Base-by-base conservation (phyloP, 2,888 invertebrate genomes). In the Athalia circularis region DNA sequence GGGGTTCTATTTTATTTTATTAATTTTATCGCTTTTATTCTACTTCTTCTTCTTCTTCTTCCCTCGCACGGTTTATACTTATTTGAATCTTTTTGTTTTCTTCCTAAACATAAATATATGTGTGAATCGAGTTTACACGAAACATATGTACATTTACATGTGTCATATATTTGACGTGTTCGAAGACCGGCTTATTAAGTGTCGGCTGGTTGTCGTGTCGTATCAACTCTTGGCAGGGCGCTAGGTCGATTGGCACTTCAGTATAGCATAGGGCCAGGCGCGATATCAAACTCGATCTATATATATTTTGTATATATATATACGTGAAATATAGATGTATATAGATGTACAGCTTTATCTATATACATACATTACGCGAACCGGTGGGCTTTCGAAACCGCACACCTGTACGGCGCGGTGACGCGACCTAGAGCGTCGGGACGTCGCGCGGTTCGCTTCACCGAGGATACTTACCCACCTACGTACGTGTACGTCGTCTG, bases 221-320 rank as follows among this genome's bases (percentile, higher is more conserved):
- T 88, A 88, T 88, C 87, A 85, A 83, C 84, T 83, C 87, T 83
- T 84, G 83, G 80, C 82, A 83, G 82, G 82, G 83, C 80, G 81
- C 82, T 83, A 82, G 85, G 84, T 86, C 86, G 86, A 88, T 29
- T 88, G 88, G 77, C 84, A 81, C 88, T 88, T 83, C 85, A 88
- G 85, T 45, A 59, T 47, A 59, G 43, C 29, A 52, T 15, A 75
- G 54, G 75, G 75, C 62, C 11, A 59, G 59, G 75, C 43, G 61
- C 61, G 75, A 75, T 75, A 75, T 75, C 62, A 43, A 9, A 9
- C 9, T 6, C 52, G 50, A 8, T 6, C 43, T n/a, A 48, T n/a
- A 15, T 7, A 57, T 29, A 29, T 29, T 29, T 29, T 29, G 2
- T 29, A 29, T 29, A 0, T 29, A 29, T 29, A 29, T 29, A 29